Base-by-base conservation (phyloP, 2,797 vertebrate genomes). In the Liparis tanakae region DNA sequence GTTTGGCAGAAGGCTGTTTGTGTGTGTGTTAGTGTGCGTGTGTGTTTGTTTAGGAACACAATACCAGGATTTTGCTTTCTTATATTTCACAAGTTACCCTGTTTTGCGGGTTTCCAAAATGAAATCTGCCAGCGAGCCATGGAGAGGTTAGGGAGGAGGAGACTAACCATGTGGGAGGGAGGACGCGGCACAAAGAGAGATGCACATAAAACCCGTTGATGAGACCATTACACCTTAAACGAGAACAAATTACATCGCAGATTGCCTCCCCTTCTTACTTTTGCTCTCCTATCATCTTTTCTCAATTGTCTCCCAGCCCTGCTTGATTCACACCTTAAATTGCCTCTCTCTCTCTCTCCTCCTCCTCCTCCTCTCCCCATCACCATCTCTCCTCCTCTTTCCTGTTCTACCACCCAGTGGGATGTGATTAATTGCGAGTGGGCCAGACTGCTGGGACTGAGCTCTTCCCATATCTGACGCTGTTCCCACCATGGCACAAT, bases 401-500 rank as follows among this genome's bases (percentile, higher is more conserved):
- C 70, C 75, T 77, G 78, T 87, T 82, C 78, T 73, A 79, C 84
- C 80, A 81, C 88, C 86, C 86, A 77, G 78, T 85, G 83, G 87
- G 82, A 78, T 82, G 86, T 93, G 91, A 93, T 93, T 91, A 92
- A 93, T 93, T 79, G 91, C 78, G 77, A 72, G 51, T 71, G 72
- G 87, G 86, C 88, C 80, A 79, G 67, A 84, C 82, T 69, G 83
- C 86, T 80, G 88, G 80, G 85, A 76, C 61, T 17, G 34, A 62
- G 72, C 80, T 70, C 69, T 80, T 72, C 57, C 59, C 1, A 60
- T 78, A 72, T 76, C 79, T 66, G 73, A 85, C 6, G 67, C 78
- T 60, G 30, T 66, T 69, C 78, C 82, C 75, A 79, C 71, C 78
- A 81, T 82, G 82, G 84, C 74, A 71, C 41, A 13, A 13, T 41